Conservation (phyloP, 1,140 invertebrate species). For the Hycleus cichorii region DNA sequence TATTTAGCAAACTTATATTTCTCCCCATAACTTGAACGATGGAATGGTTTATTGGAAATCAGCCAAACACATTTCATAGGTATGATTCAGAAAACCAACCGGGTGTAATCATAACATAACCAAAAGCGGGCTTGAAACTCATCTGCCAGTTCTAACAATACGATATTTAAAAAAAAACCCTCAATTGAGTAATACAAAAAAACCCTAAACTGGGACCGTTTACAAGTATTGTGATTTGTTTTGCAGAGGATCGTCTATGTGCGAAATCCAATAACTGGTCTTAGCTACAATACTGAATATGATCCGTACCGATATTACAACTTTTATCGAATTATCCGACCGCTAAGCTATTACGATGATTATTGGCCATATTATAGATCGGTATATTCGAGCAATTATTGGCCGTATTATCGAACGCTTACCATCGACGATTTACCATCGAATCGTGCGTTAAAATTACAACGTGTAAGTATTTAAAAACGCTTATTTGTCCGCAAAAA, state of each 20-base stretch:
- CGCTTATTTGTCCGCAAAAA: background rate
- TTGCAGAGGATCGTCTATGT: conserved; percentile 31
- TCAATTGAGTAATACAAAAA: too few relatives aligned
- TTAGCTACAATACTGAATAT: conserved; percentile 6
- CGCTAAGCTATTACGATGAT: conserved; percentile 6
- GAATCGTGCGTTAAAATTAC: conserved; percentile 12
- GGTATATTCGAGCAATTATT: conserved; percentile 5
- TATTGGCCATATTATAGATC: conserved; percentile 14
- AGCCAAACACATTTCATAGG: too few relatives aligned
- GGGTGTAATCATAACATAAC: too few relatives aligned
- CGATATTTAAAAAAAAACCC: too few relatives aligned
- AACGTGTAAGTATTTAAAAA: conserved; percentile 11
- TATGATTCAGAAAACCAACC: too few relatives aligned
- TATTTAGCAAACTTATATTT: too few relatives aligned
- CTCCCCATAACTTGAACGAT: too few relatives aligned
- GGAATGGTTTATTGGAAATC: too few relatives aligned
- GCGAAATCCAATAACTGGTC: conserved; percentile 16
- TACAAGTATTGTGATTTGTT: background rate
- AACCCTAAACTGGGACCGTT: too few relatives aligned
- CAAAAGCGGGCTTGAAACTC: too few relatives aligned
- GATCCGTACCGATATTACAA: conserved; percentile 12
- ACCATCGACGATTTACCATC: conserved; percentile 7
- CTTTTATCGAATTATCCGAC: conserved; percentile 11
- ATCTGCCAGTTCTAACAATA: too few relatives aligned
- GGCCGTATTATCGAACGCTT: conserved; percentile 10